Evolutionary conservation across 2,113 vertebrate genomes (phyloP), one percentile per base, ranked within the genome.

Genomic region (Brachypodius melanocephalos): DNA sequence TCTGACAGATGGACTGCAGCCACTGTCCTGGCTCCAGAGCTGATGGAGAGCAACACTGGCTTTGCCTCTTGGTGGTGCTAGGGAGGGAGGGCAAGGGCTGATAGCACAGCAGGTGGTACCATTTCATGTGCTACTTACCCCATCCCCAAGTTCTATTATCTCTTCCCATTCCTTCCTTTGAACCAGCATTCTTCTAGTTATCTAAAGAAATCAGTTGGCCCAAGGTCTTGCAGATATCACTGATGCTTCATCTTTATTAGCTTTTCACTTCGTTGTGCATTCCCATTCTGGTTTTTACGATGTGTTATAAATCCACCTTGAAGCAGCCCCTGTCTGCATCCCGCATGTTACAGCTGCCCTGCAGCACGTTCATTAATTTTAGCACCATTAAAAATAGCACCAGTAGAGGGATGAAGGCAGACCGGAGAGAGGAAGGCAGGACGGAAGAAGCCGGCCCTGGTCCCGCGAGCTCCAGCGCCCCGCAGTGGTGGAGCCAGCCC

Each of bases 311-410:
- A 93, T 92, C 88, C 77, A 88, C 80, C 67, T 85, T 36, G 85
- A 93, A 94, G 94, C 93, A 94, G 88, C 61, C 57, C 52, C 67
- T 89, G 67, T 83, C 74, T 95, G 62, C 72, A 62, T 84, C 89
- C 69, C 4, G 55, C 90, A 54, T n/a, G 8, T 92, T 88, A 73
- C 68, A 88, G 84, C 76, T 88, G 89, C 85, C 91, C 78, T 92
- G 84, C 89, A 88, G 67, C 72, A 88, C 5, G 19, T 95, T 96
- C 93, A 54, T 95, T 97, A 94, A 95, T 90, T 96, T 95, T 95
- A 76, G 48, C 48, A 69, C 71, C 63, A 62, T 76, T 83, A 76
- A 69, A 83, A 76, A 62, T 88, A 97, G 94, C 76, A 71, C 62
- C 48, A 22, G 38, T 2, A 1, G 46, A 69, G 85, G 67, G 54